Conservation (phyloP, 2,888 invertebrate genomes). For the Dolomedes plantarius region DNA sequence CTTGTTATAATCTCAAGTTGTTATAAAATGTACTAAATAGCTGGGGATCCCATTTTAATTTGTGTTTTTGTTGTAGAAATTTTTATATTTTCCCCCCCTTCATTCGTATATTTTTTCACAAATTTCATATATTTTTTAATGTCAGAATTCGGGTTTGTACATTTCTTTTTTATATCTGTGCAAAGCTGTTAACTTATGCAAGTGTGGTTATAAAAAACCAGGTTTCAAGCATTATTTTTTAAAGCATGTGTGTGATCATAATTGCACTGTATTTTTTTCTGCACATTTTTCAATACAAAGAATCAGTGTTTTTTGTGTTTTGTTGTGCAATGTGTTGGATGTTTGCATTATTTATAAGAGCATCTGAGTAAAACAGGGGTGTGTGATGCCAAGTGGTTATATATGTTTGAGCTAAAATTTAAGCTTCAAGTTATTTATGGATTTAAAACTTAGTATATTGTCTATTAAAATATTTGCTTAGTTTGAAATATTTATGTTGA, state of each 20-base stretch:
- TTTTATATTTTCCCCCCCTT: slow-evolving; percentile 39
- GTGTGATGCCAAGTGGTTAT: neutral
- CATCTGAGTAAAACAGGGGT: neutral
- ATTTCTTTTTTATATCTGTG: slow-evolving; percentile 56
- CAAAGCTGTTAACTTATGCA: slow-evolving; percentile 28
- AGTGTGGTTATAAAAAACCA: slow-evolving; percentile 24
- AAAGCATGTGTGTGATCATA: slow-evolving; percentile 31
- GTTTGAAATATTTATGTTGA: too few relatives aligned
- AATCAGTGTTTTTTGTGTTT: slow-evolving; percentile 26
- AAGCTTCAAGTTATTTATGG: too few relatives aligned
- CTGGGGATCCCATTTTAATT: slow-evolving; percentile 45
- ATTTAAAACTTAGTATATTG: too few relatives aligned
- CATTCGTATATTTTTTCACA: slow-evolving; percentile 61
- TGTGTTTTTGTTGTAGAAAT: slow-evolving; percentile 38
- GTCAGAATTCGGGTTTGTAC: slow-evolving; percentile 56
- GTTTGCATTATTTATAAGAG: slow-evolving; percentile 12
- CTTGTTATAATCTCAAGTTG: neutral
- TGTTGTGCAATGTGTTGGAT: slow-evolving; percentile 24
- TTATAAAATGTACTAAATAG: neutral
- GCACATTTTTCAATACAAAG: slow-evolving; percentile 38
- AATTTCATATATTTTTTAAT: slow-evolving; percentile 63
- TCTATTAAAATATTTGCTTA: too few relatives aligned
- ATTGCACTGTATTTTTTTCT: slow-evolving; percentile 41
- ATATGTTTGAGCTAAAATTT: too few relatives aligned
- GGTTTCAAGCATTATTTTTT: slow-evolving; percentile 42